phyloP scores from a whole-genome alignment of 2,888 invertebrate genomes.

The Eudemis profundana region DNA sequence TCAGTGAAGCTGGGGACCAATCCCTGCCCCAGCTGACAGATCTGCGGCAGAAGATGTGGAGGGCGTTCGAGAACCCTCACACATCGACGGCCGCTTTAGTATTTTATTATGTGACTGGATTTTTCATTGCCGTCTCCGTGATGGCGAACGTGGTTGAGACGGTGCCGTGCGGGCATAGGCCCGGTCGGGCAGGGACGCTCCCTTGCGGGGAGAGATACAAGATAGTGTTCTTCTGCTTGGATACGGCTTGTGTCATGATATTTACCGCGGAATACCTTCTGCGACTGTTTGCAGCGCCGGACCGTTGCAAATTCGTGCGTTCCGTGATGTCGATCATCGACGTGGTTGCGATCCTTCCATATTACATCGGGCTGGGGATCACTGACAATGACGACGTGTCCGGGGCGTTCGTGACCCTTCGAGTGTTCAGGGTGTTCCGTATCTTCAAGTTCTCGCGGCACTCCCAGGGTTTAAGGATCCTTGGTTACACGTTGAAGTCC shows the following conservation, averaged over 20 bases:
- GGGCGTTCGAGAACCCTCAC: conserved; percentile 99
- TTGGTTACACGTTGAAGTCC: conserved; percentile 99
- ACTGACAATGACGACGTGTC: conserved; percentile 99
- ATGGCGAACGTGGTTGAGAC: conserved; percentile 99
- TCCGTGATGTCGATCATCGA: conserved; percentile 99
- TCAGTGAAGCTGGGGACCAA: conserved; percentile 96
- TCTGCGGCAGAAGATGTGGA: conserved; percentile 98
- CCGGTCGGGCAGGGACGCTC: conserved; percentile 93
- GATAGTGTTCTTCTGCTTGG: conserved; percentile 99
- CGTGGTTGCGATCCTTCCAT: conserved; percentile 99
- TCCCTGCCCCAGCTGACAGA: conserved; percentile 94
- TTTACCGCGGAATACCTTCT: conserved; percentile 99
- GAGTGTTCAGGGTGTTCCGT: conserved; percentile 99
- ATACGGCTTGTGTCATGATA: conserved; percentile 99
- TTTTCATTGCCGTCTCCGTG: conserved; percentile 99
- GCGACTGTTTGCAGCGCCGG: conserved; percentile 98
- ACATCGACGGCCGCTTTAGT: conserved; percentile 99
- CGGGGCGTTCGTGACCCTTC: conserved; percentile 98
- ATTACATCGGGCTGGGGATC: conserved; percentile 99
- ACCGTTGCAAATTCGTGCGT: conserved; percentile 98
- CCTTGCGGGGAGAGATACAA: conserved; percentile 99
- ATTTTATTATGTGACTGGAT: conserved; percentile 99
- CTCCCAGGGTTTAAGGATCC: conserved; percentile 98
- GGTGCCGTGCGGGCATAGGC: conserved; percentile 95
- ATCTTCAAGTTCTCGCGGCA: conserved; percentile 99